phyloP scores from a whole-genome alignment of 1,140 invertebrate species.

The Halesus radiatus region DNA sequence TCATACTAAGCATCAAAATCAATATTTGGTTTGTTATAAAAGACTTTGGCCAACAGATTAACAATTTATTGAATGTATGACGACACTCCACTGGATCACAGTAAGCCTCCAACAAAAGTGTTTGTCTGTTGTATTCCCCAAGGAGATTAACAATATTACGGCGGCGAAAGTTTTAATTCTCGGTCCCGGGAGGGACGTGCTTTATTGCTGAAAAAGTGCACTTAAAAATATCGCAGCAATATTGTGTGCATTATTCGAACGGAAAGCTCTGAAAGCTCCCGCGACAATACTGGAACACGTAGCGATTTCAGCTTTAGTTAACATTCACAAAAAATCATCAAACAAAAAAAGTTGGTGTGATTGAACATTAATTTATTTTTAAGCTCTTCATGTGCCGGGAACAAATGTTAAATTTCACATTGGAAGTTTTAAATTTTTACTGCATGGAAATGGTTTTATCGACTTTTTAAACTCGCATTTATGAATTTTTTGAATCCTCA shows the following conservation, averaged over 20 bases:
- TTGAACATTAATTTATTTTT: too few relatives aligned
- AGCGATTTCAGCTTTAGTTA: slow-evolving; percentile 19
- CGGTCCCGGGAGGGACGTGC: slow-evolving; percentile 1
- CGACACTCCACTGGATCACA: not conserved
- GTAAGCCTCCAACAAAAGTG: slow-evolving; percentile 1
- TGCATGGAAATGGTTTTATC: too few relatives aligned
- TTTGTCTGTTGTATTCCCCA: not conserved
- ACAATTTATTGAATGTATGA: too few relatives aligned
- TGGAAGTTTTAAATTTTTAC: too few relatives aligned
- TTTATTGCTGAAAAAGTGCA: slow-evolving; percentile 24
- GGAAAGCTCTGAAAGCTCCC: slow-evolving; percentile 16
- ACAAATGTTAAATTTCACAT: too few relatives aligned
- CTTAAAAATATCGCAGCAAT: slow-evolving; percentile 29
- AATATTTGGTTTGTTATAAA: too few relatives aligned
- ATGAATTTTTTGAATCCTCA: too few relatives aligned
- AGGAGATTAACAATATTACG: slow-evolving; percentile 21
- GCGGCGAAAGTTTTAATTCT: slow-evolving; percentile 1
- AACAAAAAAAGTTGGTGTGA: too few relatives aligned
- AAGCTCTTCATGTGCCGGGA: too few relatives aligned
- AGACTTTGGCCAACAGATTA: too few relatives aligned
- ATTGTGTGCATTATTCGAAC: slow-evolving; percentile 26
- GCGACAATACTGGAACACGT: slow-evolving; percentile 11
- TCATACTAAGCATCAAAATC: too few relatives aligned
- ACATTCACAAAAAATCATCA: not conserved
- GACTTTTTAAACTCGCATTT: too few relatives aligned